A percentile compares a stretch with the other conserved stretches of the same genome.
These are phyloP conservation scores for Ditylenchus weischeri DNA, from an alignment of 2,888 invertebrate genomes.

Conservation along the genomic window DNA sequence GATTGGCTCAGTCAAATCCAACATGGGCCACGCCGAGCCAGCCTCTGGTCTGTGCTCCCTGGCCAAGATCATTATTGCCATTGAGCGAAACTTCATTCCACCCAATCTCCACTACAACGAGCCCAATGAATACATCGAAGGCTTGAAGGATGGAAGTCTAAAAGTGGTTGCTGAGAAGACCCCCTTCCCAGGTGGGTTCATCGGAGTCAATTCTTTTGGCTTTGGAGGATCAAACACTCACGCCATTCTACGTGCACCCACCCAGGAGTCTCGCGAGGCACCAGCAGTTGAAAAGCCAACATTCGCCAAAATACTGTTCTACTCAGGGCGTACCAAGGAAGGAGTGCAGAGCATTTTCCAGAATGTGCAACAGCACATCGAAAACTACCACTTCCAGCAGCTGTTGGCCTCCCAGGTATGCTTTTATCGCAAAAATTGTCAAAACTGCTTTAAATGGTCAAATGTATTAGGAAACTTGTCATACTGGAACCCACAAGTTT, in stretches of 20 bases:
- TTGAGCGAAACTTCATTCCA: constrained; percentile 85
- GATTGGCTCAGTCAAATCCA: constrained; percentile 93
- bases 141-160: constrained; percentile 82
- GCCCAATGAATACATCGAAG: constrained; percentile 86
- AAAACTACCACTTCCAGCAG: constrained; percentile 48
- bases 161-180: constrained; percentile 80
- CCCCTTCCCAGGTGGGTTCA: constrained; percentile 80
- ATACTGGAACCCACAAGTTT: too few species aligned
- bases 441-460: too few species aligned
- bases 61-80: constrained; percentile 71
- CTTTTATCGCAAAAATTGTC: too few species aligned
- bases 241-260: constrained; percentile 72
- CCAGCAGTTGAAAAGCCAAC: constrained; percentile 27
- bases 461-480: too few species aligned
- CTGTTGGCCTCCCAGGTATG: constrained; percentile 46
- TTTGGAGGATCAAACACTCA: constrained; percentile 96
- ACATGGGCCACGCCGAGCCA: constrained; percentile 97
- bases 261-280: constrained; percentile 7
- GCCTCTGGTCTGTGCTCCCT: constrained; percentile 61
- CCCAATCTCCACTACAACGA: constrained; percentile 81
- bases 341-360: constrained; percentile 56
- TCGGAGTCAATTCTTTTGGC: constrained; percentile 92
- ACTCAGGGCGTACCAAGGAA: constrained; percentile 75
- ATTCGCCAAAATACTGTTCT: constrained; percentile 50
- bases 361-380: constrained; percentile 42